These are phyloP conservation scores for Hypomesus transpacificus DNA, from an alignment of 2,113 vertebrate genomes.

Conservation along the genomic window DNA sequence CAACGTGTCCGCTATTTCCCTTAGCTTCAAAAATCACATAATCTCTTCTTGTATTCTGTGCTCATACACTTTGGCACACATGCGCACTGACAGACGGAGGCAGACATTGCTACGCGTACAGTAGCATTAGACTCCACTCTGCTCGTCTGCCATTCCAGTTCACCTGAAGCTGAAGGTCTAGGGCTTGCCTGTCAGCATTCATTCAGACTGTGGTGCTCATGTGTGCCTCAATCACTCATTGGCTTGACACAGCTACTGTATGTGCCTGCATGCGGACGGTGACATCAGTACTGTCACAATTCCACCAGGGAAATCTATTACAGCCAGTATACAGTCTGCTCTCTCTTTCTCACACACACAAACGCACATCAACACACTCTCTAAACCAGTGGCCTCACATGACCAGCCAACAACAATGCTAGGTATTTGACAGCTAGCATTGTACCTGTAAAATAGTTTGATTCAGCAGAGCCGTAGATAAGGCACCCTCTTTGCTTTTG, in stretches of 20 bases:
- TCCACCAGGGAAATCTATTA: too few species aligned
- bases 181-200: constrained; percentile 46
- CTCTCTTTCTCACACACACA: not conserved
- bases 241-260: constrained; percentile 23
- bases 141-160: not conserved
- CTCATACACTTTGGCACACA: not conserved
- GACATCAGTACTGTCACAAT: not conserved
- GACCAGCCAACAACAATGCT: not conserved
- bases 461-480: not conserved
- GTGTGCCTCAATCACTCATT: constrained; percentile 46
- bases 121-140: not conserved
- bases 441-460: not conserved
- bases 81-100: not conserved
- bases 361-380: not conserved
- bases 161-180: constrained; percentile 23
- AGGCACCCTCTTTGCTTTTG: not conserved
- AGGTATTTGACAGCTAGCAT: not conserved
- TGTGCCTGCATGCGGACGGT: not conserved
- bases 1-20: not conserved
- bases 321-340: too few species aligned
- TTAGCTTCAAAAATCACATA: not conserved
- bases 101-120: not conserved
- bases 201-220: not conserved
- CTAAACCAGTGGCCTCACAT: not conserved
- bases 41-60: not conserved